phyloP scores from a whole-genome alignment of 2,888 invertebrate species.

The Theodoxus fluviatilis region DNA sequence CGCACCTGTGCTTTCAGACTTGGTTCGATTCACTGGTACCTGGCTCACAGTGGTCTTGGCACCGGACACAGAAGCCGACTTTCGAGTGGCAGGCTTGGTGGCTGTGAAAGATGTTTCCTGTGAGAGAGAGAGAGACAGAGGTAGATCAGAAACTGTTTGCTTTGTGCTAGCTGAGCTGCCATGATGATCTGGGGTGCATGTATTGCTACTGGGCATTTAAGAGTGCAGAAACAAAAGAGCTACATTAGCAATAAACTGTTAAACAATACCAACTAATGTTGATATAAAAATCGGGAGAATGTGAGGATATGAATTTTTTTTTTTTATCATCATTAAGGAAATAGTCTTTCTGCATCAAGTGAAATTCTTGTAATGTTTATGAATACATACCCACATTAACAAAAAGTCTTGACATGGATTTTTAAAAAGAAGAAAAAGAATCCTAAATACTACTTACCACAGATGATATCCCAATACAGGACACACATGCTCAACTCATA shows the following conservation, averaged over 20 bases:
- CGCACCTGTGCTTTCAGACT: constrained; percentile 28
- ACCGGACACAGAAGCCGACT: constrained; percentile 33
- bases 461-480: too few species aligned
- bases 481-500: too few species aligned
- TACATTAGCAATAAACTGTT: not conserved
- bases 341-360: too few species aligned
- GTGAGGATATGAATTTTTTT: too few species aligned
- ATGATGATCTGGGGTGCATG: too few species aligned
- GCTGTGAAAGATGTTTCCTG: constrained; percentile 53
- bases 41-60: constrained; percentile 35
- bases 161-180: too few species aligned
- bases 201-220: not conserved
- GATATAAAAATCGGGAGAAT: not conserved
- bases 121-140: constrained; percentile 23
- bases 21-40: constrained; percentile 32
- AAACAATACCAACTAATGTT: not conserved
- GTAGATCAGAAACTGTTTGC: not conserved
- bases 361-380: too few species aligned
- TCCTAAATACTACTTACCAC: too few species aligned
- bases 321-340: too few species aligned
- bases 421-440: too few species aligned
- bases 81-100: constrained; percentile 47
- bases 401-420: too few species aligned
- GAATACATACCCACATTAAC: too few species aligned
- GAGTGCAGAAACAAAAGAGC: not conserved